Base-by-base conservation (phyloP, 2,113 vertebrate species). In the Phylloscopus trochilus region DNA sequence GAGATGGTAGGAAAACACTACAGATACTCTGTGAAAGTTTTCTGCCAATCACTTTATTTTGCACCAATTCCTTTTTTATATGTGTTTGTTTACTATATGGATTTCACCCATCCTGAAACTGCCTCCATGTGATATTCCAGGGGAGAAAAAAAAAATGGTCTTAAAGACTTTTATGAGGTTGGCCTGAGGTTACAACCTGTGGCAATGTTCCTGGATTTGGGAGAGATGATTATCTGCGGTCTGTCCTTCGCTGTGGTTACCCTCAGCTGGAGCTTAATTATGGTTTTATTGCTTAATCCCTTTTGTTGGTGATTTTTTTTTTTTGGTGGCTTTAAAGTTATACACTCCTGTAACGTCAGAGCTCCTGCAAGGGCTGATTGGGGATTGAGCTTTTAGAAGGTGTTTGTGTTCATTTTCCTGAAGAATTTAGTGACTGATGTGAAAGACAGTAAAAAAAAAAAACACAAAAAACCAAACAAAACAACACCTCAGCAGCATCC, bases 131-230 rank as follows among this genome's bases (percentile, higher is more conserved):
- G 72, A 74, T 83, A 92, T 93, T 95, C 96, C 68, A 63, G 0
- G 0, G 79, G 68, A 97, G 55, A 27, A 89, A 90, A 43, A 41
- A 41, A 41, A 41, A 89, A 80, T 70, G 83, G 46, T 66, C 90
- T 92, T 83, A 83, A 94, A 92, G 96, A 88, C 83, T 89, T 94
- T 97, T 88, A 94, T 94, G 85, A 92, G 75, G 20, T 83, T 83
- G 91, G 78, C 63, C 91, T 46, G 85, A 88, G 94, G 87, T 95
- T 91, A 62, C 91, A 97, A 95, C 89, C 91, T 47, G 84, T 91
- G 91, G 82, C 94, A 93, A 68, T 15, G 52, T 85, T 89, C 85
- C 93, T 91, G 92, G 87, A 72, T 96, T 88, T 95, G 21, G 73
- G 60, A 90, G 83, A 89, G 72, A 62, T 83, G 81, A 86, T 90